A percentile compares a stretch with the other conserved stretches of the same genome.
Evolutionary conservation across 1,140 invertebrate species (phyloP).

Genomic region (Bombus sylvicola): DNA sequence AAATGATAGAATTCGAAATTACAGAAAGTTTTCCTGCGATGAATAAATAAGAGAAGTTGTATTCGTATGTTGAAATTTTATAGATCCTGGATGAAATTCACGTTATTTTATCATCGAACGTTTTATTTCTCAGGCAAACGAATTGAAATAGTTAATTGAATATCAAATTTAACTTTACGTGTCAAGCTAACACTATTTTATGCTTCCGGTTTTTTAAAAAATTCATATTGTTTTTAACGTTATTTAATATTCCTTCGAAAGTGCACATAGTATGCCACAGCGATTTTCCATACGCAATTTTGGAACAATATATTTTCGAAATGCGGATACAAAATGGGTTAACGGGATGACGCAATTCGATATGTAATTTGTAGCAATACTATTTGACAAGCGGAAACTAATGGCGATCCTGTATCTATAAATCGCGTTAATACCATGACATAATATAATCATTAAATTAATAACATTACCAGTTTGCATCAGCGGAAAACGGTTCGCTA

Average conservation of each 20-base stretch:
- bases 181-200: not conserved
- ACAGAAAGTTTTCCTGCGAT: no score
- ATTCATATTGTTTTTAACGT: not conserved
- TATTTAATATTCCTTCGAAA: not conserved
- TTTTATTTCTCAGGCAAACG: not conserved
- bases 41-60: no score
- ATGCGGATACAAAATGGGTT: conserved; percentile 2
- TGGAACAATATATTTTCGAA: not conserved
- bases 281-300: not conserved
- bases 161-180: not conserved
- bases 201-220: not conserved
- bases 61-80: no score
- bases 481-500: not conserved
- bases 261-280: no score
- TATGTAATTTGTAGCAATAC: not conserved
- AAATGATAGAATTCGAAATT: no score
- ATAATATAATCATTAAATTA: not conserved
- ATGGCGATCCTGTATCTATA: not conserved
- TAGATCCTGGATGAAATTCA: not conserved
- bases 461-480: not conserved
- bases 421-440: not conserved
- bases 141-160: not conserved
- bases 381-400: conserved; percentile 19
- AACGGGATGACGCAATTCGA: conserved; percentile 9
- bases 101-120: not conserved